Percentiles rank a stretch among this genome's conserved stretches.
phyloP scores from a whole-genome alignment of 2,113 vertebrate genomes.

The Camelus bactrianus region DNA sequence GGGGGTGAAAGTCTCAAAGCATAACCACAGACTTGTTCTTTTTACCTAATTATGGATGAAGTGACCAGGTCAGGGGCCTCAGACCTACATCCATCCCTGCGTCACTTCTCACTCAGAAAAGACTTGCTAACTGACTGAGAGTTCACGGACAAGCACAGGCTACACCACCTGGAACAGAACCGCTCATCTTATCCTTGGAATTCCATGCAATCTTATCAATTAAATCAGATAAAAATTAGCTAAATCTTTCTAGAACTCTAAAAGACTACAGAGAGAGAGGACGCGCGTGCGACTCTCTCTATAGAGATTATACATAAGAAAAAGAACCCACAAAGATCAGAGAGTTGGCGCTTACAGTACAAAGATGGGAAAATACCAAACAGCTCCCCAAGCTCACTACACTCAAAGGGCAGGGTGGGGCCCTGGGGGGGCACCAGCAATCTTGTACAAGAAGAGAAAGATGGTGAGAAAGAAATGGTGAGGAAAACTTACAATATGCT shows the following conservation, averaged over 20 bases:
- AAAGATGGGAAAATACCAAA: background rate
- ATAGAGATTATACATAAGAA: background rate
- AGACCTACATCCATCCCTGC: background rate
- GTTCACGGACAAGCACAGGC: background rate
- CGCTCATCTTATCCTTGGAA: constrained; percentile 11
- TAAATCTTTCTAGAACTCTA: background rate
- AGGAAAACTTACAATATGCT: background rate
- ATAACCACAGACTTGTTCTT: background rate
- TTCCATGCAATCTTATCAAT: background rate
- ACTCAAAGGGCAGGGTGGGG: background rate
- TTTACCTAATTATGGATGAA: constrained; percentile 7
- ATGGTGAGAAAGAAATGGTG: background rate
- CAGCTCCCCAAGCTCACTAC: background rate
- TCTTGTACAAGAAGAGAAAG: background rate
- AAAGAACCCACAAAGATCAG: background rate
- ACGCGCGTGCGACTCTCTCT: too few relatives aligned
- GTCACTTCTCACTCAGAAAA: background rate
- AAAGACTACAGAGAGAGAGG: background rate
- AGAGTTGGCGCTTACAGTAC: background rate
- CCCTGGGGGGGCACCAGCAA: background rate
- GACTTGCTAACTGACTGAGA: background rate
- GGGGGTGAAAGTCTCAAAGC: background rate
- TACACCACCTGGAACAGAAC: background rate
- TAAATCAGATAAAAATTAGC: background rate
- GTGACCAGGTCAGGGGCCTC: background rate